Evolutionary conservation across 2,113 vertebrate species (phyloP), one percentile per base, ranked within the genome.

Genomic region (Rhabdornis inornatus): DNA sequence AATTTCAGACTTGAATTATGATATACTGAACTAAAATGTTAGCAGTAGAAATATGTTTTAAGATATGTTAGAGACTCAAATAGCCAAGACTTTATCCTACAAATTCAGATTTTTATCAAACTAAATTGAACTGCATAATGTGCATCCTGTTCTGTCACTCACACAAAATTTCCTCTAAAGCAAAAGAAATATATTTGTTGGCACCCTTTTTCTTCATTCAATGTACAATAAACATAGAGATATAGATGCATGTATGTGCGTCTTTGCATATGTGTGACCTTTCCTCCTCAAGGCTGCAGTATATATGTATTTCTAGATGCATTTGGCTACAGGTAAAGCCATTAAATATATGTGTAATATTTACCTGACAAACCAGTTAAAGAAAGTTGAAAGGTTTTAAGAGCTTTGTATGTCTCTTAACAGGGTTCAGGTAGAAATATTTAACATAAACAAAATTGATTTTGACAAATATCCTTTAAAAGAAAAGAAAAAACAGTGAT

Each of bases 41-140:
- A 78, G 21, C 30, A 88, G 39, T 15, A 74, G 27, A 82, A 74
- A 82, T 52, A 45, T 23, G 3, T 28, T 82, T 78, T 47, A 52
- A 83, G 24, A 61, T 75, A 75, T 28, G 13, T 8, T 70, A 65
- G 18, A 56, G 18, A 44, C 11, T 61, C n/a, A 86, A 75, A 53
- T 16, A 66, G 2, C 10, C 78, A 80, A 76, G 50, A 0, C 2
- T 83, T 76, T 81, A 52, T n/a, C 27, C 6, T 28, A 31, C 6
- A 80, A 84, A 42, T 84, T 80, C 39, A 81, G 28, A 33, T 59
- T 72, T 89, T 87, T 84, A 81, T 72, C 44, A 56, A 60, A 42
- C 40, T 87, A 55, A 66, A 63, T 7, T 47, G 25, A 87, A 71
- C 9, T 69, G 15, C 14, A 52, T 27, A 81, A 69, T 64, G 22